A percentile compares a stretch with the other conserved stretches of the same genome.
Conservation (phyloP, 2,888 invertebrate species). For the Pachliopta kotzebuea region DNA sequence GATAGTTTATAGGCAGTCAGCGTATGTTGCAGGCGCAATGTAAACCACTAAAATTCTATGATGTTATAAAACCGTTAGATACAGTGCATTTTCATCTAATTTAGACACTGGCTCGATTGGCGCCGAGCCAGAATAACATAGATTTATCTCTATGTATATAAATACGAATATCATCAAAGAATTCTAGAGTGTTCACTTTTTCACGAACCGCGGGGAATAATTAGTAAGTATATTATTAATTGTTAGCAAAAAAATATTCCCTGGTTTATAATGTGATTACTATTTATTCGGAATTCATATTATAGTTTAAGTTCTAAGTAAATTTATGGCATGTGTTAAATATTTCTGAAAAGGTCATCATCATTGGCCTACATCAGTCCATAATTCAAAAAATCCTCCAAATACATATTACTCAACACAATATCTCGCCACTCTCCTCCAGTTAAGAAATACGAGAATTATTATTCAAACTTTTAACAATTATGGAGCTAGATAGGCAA, state of each 20-base stretch:
- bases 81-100: conserved; percentile 52
- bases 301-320: no score
- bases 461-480: background rate
- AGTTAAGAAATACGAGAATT: background rate
- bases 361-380: no score
- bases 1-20: background rate
- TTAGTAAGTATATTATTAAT: background rate
- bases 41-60: conserved; percentile 35
- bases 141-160: conserved; percentile 31
- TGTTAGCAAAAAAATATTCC: no score
- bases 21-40: conserved; percentile 28
- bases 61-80: conserved; percentile 45
- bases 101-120: conserved; percentile 47
- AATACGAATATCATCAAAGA: conserved; percentile 44
- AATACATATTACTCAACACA: no score
- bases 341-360: no score
- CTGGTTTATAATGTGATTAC: no score
- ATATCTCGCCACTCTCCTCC: background rate
- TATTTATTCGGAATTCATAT: no score
- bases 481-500: background rate
- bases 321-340: no score
- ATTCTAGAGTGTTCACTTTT: conserved; percentile 31
- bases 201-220: background rate
- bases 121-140: conserved; percentile 44
- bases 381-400: no score